Base-by-base conservation (phyloP, 1,140 invertebrate species). In the Battus philenor region DNA sequence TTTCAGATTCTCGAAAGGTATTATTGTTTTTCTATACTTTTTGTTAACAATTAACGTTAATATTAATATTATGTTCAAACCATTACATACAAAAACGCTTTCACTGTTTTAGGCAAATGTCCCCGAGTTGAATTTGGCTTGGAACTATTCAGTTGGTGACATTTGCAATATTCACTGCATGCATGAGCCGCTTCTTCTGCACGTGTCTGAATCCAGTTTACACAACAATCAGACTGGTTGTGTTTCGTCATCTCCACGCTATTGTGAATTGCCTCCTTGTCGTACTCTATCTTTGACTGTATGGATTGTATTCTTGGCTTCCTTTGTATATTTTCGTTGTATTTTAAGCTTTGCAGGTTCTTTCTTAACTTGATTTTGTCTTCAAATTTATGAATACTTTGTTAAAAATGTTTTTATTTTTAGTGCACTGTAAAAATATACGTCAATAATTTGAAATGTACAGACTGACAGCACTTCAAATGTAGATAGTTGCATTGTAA, bases 1-100 rank as follows among this genome's bases (percentile, higher is more conserved):
- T 85, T 85, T 82, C 81, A 85, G 81, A 85, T 82, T 72, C 39
- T 47, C 32, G 49, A 53, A 71, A 74, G 69, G 68, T 73, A 77
- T 54, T 69, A 60, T 74, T 54, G 55, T 59, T 54, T 59, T 73
- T 67, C 68, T 64, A 54, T 65, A 59, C 31, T 68, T 54, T n/a
- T 59, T 59, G 32, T 54, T 80, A 79, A 81, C 73, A 71, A 71
- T 68, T 77, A 77, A 81, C 73, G 59, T 44, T 65, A 70, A 63
- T 26, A 57, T 59, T 69, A 69, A 59, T 70, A 66, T 63, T 51
- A 74, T 68, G 52, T 75, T 68, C 58, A 64, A 73, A 75, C 62
- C 59, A 71, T 78, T 57, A 54, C 34, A 53, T 47, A 54, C 11
- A 30, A 36, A 39, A 47, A 31, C 13, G 24, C 17, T 48, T 50